These are phyloP conservation scores for Nematolebias whitei DNA, from an alignment of 2,113 vertebrate species.

Conservation along the genomic window DNA sequence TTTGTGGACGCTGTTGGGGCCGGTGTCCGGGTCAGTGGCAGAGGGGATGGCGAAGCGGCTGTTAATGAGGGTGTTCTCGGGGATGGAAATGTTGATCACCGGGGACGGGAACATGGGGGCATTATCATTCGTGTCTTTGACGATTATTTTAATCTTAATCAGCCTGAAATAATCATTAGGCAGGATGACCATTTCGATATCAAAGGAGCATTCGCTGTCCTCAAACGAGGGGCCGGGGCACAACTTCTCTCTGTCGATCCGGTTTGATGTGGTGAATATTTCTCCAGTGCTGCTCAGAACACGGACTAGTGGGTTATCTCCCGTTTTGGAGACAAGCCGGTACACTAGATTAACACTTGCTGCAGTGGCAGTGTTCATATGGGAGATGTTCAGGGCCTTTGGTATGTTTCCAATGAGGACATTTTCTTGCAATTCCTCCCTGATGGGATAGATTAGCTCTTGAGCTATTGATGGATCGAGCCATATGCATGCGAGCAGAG, in stretches of 20 bases:
- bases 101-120: conserved; percentile 98
- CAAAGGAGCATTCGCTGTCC: conserved; percentile 97
- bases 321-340: conserved; percentile 97
- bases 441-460: conserved; percentile 98
- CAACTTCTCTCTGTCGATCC: conserved; percentile 97
- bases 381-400: conserved; percentile 99
- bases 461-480: conserved; percentile 96
- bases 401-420: conserved; percentile 99
- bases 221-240: conserved; percentile 92
- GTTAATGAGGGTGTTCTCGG: conserved; percentile 98
- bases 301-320: conserved; percentile 94
- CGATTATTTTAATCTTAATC: conserved; percentile 98
- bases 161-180: conserved; percentile 99
- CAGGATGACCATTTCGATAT: conserved; percentile 98
- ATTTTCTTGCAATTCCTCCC: conserved; percentile 98
- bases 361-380: conserved; percentile 93
- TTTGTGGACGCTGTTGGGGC: conserved; percentile 96
- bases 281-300: conserved; percentile 96
- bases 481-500: conserved; percentile 94
- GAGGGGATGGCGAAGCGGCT: conserved; percentile 98
- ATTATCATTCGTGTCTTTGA: conserved; percentile 99
- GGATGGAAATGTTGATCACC: conserved; percentile 99
- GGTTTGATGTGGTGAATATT: conserved; percentile 96
- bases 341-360: conserved; percentile 95
- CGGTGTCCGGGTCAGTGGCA: conserved; percentile 97